These are phyloP conservation scores for Bombus cullumanus DNA, from an alignment of 1,140 invertebrate species.

Conservation along the genomic window DNA sequence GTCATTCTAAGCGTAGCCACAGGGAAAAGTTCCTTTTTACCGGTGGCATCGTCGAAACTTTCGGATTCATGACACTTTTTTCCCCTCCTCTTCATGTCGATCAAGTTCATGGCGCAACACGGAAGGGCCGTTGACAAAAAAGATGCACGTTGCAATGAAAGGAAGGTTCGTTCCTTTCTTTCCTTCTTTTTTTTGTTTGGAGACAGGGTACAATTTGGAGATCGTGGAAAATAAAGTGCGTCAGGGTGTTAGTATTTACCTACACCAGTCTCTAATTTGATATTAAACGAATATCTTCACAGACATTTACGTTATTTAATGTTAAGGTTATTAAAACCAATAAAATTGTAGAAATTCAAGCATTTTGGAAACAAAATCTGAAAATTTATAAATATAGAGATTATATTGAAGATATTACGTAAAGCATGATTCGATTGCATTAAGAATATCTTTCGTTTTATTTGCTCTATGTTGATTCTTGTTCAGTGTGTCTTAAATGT, in stretches of 20 bases:
- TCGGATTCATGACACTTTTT: conserved; percentile 72
- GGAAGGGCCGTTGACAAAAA: conserved; percentile 24
- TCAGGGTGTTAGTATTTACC: conserved; percentile 5
- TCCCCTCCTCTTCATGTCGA: conserved; percentile 31
- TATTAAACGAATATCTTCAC: not conserved
- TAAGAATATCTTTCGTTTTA: too few relatives aligned
- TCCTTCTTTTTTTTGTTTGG: not conserved
- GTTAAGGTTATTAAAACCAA: not conserved
- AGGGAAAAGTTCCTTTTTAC: conserved; percentile 20
- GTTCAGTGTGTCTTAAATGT: too few relatives aligned
- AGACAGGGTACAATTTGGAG: conserved; percentile 7
- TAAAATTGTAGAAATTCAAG: too few relatives aligned
- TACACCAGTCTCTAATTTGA: not conserved
- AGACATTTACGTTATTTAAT: not conserved
- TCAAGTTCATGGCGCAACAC: conserved; percentile 25
- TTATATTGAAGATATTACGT: too few relatives aligned
- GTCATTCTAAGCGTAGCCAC: conserved; percentile 17
- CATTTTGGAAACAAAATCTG: too few relatives aligned
- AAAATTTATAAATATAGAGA: too few relatives aligned
- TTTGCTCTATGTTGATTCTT: too few relatives aligned
- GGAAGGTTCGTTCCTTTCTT: not conserved
- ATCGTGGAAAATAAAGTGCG: not conserved
- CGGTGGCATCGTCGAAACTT: conserved; percentile 56
- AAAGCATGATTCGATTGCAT: too few relatives aligned
- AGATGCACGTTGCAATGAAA: conserved; percentile 3